Base-by-base conservation (phyloP, 2,888 invertebrate species). In the Sphaerophoria rueppellii region DNA sequence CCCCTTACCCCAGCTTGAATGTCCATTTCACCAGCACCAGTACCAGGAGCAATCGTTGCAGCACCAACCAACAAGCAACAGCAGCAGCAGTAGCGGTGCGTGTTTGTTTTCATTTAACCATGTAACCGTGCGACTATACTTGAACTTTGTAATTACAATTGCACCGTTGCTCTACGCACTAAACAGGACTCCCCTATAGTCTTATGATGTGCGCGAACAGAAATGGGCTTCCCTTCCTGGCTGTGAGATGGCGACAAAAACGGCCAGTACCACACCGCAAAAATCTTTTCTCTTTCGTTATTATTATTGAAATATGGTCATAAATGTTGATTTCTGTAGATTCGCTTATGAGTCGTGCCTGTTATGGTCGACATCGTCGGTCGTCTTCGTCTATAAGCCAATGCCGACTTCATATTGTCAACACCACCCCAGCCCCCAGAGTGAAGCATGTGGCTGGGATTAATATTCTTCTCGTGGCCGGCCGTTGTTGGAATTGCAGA, bases 21-120 rank as follows among this genome's bases (percentile, higher is more conserved):
- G 43, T 52, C 14, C 65, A 9, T 40, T 82, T 52, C 82, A 85
- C 82, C 82, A 82, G 88, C 88, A 87, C 88, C 88, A 88, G 87
- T 86, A 87, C 87, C 78, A 77, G 74, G 77, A 70, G 65, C 71
- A 50, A 32, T 46, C 12, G 70, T 43, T 32, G 43, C 32, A 48
- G 48, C 48, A 46, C 46, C 46, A 46, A 4, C 46, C 11, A 46
- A 46, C 9, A 46, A 46, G 50, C 16, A 50, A n/a, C 4, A 16
- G 50, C 50, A 50, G 87, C 87, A 87, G 88, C 88, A 32, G 58
- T 58, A 43, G 55, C 43, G 43, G 80, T 78, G 71, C 76, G 65
- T 81, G 87, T 79, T 74, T 86, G 88, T 87, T 87, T 88, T 89
- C 75, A 70, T 80, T 85, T 85, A 48, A 75, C 76, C 80, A 80